Percentiles rank a stretch among this genome's conserved stretches.
Evolutionary conservation across 2,888 invertebrate species (phyloP).

Genomic region (Augochlorella aurata): DNA sequence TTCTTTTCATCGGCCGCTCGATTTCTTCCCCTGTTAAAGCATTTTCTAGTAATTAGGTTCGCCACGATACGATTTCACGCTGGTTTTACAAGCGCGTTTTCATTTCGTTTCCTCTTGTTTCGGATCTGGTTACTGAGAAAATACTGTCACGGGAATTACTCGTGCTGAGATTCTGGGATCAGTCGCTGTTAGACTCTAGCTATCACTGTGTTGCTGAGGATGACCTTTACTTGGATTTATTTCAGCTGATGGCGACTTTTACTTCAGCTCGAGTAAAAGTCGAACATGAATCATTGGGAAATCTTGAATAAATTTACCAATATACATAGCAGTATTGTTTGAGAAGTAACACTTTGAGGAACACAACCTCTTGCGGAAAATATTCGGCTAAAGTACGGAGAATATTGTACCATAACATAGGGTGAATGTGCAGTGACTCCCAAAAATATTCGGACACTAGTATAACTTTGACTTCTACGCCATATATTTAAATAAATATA

Average conservation of each 20-base stretch:
- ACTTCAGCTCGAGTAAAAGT: too few relatives aligned
- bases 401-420: too few relatives aligned
- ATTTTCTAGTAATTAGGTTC: constrained; percentile 34
- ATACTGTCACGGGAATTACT: neutral
- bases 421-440: too few relatives aligned
- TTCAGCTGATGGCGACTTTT: neutral
- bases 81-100: neutral
- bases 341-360: too few relatives aligned
- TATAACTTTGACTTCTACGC: too few relatives aligned
- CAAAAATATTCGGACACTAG: too few relatives aligned
- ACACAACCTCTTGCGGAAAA: too few relatives aligned
- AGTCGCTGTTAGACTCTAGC: neutral
- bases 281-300: too few relatives aligned
- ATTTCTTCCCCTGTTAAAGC: constrained; percentile 8
- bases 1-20: neutral
- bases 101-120: neutral
- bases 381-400: too few relatives aligned
- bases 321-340: too few relatives aligned
- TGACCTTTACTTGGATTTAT: neutral
- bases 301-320: too few relatives aligned
- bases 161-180: neutral
- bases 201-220: neutral
- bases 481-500: too few relatives aligned
- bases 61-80: neutral
- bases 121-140: neutral